Conservation (phyloP, 1,140 invertebrate species). For the Tribolium castaneum region DNA sequence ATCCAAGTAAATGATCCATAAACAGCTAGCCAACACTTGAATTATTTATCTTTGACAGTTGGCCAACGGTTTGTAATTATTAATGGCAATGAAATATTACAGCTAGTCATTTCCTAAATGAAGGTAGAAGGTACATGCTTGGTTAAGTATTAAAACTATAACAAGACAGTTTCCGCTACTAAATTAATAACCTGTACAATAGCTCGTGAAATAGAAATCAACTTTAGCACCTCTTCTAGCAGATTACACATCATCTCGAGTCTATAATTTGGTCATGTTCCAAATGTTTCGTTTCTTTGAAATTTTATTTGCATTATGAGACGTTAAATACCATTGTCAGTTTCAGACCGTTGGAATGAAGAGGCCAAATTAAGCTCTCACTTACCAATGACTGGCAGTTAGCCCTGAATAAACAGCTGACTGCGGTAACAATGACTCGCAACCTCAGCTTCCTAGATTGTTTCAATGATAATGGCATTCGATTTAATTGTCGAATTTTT, state of each 20-base stretch:
- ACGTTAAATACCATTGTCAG: slow-evolving; percentile 41
- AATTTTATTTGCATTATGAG: slow-evolving; percentile 25
- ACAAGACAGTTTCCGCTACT: slow-evolving; percentile 27
- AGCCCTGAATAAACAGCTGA: slow-evolving; percentile 53
- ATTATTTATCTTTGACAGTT: slow-evolving; percentile 29
- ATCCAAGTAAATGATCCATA: background rate
- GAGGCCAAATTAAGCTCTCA: slow-evolving; percentile 53
- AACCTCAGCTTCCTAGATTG: slow-evolving; percentile 19
- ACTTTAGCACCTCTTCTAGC: background rate
- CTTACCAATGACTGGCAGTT: slow-evolving; percentile 53
- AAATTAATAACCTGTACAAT: slow-evolving; percentile 8
- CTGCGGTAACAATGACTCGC: slow-evolving; percentile 47
- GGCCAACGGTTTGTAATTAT: slow-evolving; percentile 28
- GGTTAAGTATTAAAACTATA: slow-evolving; percentile 34
- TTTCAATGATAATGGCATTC: slow-evolving; percentile 41
- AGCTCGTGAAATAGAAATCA: slow-evolving; percentile 6
- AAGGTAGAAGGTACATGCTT: slow-evolving; percentile 20
- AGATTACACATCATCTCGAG: background rate
- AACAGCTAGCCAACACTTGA: background rate
- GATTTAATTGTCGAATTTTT: slow-evolving; percentile 24
- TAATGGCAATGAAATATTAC: slow-evolving; percentile 35
- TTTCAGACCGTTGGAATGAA: slow-evolving; percentile 35
- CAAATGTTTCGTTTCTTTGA: background rate
- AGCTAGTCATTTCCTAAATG: slow-evolving; percentile 30
- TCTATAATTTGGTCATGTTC: slow-evolving; percentile 3